phyloP scores from a whole-genome alignment of 2,113 vertebrate genomes.

The Tupaia tana region DNA sequence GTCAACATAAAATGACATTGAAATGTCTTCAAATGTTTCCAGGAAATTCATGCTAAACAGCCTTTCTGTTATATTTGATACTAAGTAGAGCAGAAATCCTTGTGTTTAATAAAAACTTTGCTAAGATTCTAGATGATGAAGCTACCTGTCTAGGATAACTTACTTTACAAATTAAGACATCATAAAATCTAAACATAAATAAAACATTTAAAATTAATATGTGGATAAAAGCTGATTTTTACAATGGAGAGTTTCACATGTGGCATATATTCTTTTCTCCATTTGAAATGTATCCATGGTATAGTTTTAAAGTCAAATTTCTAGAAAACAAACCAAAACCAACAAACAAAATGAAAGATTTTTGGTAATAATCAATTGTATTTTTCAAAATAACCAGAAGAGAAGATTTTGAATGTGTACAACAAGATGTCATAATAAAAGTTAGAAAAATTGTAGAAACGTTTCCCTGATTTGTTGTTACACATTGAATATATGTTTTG shows the following conservation, averaged over 20 bases:
- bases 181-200: background rate
- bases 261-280: background rate
- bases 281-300: background rate
- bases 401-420: too few species aligned
- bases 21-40: conserved; percentile 61
- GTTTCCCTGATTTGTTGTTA: too few species aligned
- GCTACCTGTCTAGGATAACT: background rate
- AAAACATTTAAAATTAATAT: background rate
- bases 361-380: too few species aligned
- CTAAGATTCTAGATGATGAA: conserved; percentile 36
- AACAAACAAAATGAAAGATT: background rate
- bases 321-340: background rate
- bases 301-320: conserved; percentile 11
- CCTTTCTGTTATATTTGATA: conserved; percentile 46
- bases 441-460: too few species aligned
- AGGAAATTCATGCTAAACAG: conserved; percentile 67
- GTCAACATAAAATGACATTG: conserved; percentile 81
- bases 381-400: too few species aligned
- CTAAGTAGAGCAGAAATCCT: conserved; percentile 33
- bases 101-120: background rate
- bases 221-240: background rate
- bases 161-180: background rate
- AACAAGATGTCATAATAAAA: too few species aligned
- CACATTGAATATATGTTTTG: too few species aligned
- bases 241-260: background rate